Evolutionary conservation across 1,140 invertebrate genomes (phyloP).

Genomic region (Hestina assimilis): DNA sequence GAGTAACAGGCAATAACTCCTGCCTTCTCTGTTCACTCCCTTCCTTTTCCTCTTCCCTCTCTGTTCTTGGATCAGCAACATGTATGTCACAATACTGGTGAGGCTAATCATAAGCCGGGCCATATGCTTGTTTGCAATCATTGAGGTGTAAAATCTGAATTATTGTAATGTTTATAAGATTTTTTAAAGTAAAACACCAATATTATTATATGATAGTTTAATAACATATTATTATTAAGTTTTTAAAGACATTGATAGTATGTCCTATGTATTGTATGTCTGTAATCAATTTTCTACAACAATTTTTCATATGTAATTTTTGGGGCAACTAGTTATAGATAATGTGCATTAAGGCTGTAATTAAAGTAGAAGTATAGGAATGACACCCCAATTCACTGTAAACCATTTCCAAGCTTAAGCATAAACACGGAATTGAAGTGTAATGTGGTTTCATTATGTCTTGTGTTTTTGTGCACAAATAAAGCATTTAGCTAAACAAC

Average conservation of each 20-base stretch:
- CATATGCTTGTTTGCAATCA: no score
- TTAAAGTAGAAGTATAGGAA: slow-evolving; percentile 19
- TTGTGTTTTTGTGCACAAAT: slow-evolving; percentile 61
- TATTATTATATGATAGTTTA: slow-evolving; percentile 4
- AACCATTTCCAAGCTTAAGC: slow-evolving; percentile 25
- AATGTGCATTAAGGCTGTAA: slow-evolving; percentile 23
- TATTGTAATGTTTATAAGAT: background rate
- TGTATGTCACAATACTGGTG: no score
- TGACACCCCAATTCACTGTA: slow-evolving; percentile 15
- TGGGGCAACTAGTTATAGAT: slow-evolving; percentile 16
- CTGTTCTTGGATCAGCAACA: no score
- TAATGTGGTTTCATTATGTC: slow-evolving; percentile 27
- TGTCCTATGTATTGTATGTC: slow-evolving; percentile 14
- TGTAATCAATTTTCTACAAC: slow-evolving; percentile 26
- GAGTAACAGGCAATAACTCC: no score
- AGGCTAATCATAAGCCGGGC: no score
- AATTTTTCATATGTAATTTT: slow-evolving; percentile 16
- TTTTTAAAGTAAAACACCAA: slow-evolving; percentile 13
- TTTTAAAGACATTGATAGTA: slow-evolving; percentile 3
- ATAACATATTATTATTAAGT: slow-evolving; percentile 4
- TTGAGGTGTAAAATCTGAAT: background rate
- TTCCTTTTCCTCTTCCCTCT: no score
- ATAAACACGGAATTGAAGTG: slow-evolving; percentile 51
- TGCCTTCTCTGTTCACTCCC: no score
- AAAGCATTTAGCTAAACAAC: slow-evolving; percentile 44